phyloP scores from a whole-genome alignment of 1,140 invertebrate species.

The Euschistus heros region DNA sequence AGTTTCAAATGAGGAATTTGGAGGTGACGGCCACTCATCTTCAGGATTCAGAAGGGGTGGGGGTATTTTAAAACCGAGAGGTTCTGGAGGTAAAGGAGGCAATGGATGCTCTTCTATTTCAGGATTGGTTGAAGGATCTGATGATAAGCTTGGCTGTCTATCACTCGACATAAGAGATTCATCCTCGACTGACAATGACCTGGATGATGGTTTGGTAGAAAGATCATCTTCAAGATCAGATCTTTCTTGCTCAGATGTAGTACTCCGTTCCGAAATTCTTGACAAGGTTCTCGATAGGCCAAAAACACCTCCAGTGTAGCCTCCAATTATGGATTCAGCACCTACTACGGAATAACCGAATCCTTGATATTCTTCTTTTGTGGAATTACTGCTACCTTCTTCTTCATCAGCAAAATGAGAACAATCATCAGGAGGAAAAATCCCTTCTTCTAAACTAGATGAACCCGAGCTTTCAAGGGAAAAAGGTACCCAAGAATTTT shows the following conservation, averaged over 20 bases:
- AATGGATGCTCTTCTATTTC: constrained; percentile 29
- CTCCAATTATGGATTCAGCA: constrained; percentile 52
- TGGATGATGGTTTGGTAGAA: constrained; percentile 66
- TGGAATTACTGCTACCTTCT: constrained; percentile 44
- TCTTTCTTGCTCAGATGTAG: constrained; percentile 67
- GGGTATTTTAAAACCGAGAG: constrained; percentile 30
- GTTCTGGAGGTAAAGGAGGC: constrained; percentile 31
- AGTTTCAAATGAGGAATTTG: constrained; percentile 50
- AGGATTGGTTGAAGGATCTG: constrained; percentile 49
- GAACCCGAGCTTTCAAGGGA: constrained; percentile 67
- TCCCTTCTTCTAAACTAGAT: constrained; percentile 70
- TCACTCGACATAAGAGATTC: constrained; percentile 71
- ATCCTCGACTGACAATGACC: constrained; percentile 70
- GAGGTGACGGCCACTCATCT: constrained; percentile 63
- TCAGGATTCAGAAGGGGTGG: constrained; percentile 32
- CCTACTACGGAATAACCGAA: constrained; percentile 55
- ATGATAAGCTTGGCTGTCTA: constrained; percentile 71
- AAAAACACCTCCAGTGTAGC: constrained; percentile 48
- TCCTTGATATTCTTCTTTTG: constrained; percentile 58
- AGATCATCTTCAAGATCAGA: constrained; percentile 64
- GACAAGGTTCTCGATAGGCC: constrained; percentile 62
- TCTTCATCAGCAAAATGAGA: constrained; percentile 39
- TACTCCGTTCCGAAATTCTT: constrained; percentile 74
- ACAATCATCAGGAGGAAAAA: constrained; percentile 60
- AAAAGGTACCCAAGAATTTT: constrained; percentile 59